Evolutionary conservation across 2,797 vertebrate genomes (phyloP), one percentile per base, ranked within the genome.

Genomic region (Buceros bicornis): DNA sequence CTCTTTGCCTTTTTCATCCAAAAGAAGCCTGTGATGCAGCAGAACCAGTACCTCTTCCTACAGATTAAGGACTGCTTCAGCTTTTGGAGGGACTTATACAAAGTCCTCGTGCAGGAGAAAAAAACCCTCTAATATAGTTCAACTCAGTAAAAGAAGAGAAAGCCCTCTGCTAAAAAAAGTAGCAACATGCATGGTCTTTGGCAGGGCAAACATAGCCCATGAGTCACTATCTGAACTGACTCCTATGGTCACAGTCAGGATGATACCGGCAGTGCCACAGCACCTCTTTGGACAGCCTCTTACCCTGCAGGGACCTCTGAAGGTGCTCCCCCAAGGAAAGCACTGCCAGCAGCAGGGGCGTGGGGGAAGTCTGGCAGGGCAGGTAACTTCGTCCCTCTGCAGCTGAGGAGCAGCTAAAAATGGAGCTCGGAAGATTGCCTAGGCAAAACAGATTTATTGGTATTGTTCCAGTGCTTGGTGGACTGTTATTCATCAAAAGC

Each of bases 401-500:
- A 82, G 48, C 21, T 60, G 53, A 31, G n/a, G 13, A 78, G 15
- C 47, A 65, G 66, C 88, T 95, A 84, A 87, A 93, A 89, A 64
- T 33, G 86, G 78, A 93, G 24, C 10, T 11, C 3, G 0, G 80
- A 73, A 87, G 10, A 25, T 67, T 92, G 79, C 53, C 84, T 91
- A 61, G 6, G 1, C 43, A 89, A 93, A 65, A 25, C 42, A 42
- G 62, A 53, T 42, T 89, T 90, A 42, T 31, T 90, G 70, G 62
- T 84, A 33, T 40, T 0, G 6, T 31, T 95, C 60, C 90, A 91
- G 50, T 12, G 21, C 51, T 94, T 89, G 22, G 2, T 11, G 47
- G 43, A 90, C 80, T 87, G 57, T 77, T 95, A 78, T 56, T 81
- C 86, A 84, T 64, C 88, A 91, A 88, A 95, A 87, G 58, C 70